Evolutionary conservation across 2,113 vertebrate genomes (phyloP).

Genomic region (Phocoena phocoena): DNA sequence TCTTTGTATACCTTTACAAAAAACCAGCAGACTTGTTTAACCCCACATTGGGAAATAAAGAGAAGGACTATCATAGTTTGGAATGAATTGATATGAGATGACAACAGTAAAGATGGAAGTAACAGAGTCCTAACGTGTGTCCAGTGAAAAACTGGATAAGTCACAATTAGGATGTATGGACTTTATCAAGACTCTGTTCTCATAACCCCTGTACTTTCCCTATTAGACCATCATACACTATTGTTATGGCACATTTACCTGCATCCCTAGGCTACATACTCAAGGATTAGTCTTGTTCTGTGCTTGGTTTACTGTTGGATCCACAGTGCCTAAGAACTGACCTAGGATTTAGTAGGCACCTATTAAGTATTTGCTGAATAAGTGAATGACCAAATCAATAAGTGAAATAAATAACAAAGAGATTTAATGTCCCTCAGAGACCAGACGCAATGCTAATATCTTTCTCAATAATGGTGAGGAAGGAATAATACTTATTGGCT

Average conservation of each 20-base stretch:
- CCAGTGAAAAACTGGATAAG: not conserved
- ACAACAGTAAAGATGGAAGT: not conserved
- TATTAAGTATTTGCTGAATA: not conserved
- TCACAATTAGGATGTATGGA: not conserved
- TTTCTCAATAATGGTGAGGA: not conserved
- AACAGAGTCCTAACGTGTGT: fast-evolving
- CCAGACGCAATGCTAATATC: not conserved
- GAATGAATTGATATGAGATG: not conserved
- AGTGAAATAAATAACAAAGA: not conserved
- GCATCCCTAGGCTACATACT: not conserved
- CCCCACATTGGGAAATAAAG: not conserved
- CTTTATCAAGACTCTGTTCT: not conserved
- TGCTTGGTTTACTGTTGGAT: not conserved
- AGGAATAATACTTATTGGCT: not conserved
- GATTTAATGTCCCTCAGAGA: not conserved
- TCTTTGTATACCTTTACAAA: not conserved
- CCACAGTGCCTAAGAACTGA: not conserved
- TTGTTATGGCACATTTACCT: not conserved
- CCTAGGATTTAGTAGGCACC: not conserved
- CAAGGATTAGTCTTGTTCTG: not conserved
- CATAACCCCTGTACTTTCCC: not conserved
- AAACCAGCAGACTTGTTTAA: not conserved
- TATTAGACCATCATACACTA: not conserved
- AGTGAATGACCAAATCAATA: not conserved
- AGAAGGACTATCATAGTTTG: not conserved